phyloP scores from a whole-genome alignment of 2,888 invertebrate genomes.

The Corbicula japonica region DNA sequence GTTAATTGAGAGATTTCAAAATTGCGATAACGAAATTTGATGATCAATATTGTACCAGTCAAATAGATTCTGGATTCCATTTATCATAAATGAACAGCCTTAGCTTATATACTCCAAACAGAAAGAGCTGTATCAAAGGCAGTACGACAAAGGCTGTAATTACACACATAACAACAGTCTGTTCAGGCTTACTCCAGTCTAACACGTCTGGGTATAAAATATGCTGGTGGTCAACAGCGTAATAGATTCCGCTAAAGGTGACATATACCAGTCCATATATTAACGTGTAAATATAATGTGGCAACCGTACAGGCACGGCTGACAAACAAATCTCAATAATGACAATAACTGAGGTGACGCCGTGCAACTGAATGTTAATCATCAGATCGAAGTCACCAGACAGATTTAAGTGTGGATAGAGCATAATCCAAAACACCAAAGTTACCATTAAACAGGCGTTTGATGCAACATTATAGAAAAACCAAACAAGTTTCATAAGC shows the following conservation, averaged over 20 bases:
- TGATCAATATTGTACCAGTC: not conserved
- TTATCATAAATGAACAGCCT: constrained; percentile 60
- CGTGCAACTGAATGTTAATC: constrained; percentile 80
- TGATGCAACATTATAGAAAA: constrained; percentile 74
- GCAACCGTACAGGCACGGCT: constrained; percentile 78
- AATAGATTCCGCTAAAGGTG: constrained; percentile 80
- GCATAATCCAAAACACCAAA: constrained; percentile 78
- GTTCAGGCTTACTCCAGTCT: constrained; percentile 81
- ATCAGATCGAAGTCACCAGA: constrained; percentile 33
- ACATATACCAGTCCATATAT: constrained; percentile 78
- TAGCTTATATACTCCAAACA: constrained; percentile 74
- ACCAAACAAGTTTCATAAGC: constrained; percentile 73
- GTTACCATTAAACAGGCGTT: constrained; percentile 77
- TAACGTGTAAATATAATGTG: constrained; percentile 78
- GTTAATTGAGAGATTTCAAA: not conserved
- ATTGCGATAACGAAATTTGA: not conserved
- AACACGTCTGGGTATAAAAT: constrained; percentile 82
- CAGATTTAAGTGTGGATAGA: constrained; percentile 70
- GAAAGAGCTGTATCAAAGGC: constrained; percentile 73
- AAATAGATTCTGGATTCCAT: constrained; percentile 39
- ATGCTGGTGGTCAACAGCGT: constrained; percentile 75
- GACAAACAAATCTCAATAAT: constrained; percentile 77
- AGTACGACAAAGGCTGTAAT: constrained; percentile 73
- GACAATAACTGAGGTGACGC: constrained; percentile 79
- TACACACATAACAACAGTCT: constrained; percentile 67